Evolutionary conservation across 2,888 invertebrate genomes (phyloP), one percentile per base, ranked within the genome.

Genomic region (Campoletis raptor): DNA sequence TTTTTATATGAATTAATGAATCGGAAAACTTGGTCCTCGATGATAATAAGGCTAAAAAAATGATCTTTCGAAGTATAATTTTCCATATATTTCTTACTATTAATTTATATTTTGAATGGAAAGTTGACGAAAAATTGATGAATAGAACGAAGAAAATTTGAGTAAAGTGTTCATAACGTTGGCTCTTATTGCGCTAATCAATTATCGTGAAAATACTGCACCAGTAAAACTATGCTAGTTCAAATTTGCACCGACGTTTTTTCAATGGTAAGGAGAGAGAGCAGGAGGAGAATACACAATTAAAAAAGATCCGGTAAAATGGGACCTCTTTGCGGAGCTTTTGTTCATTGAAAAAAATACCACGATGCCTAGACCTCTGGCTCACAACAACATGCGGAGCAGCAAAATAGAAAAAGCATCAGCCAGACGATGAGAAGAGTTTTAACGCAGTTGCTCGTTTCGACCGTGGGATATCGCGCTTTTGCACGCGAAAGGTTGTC

Each of bases 311-410:
- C 67, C 61, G 78, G 73, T 67, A 79, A 74, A 76, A 76, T 69
- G 69, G 61, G 78, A 61, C 37, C 64, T 69, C 78, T 76, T 67
- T 74, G 64, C 2, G 66, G 54, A 54, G 84, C 86, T 87, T 87
- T 87, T 87, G 86, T 87, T 87, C 82, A 70, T 67, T 66, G 64
- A 80, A 85, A 61, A 61, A 87, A 79, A 86, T 83, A 79, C 76
- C 61, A 37, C 81, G 74, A 73, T 45, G 86, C 80, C 80, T 76
- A 64, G 81, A 81, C 67, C 81, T 42, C 76, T 45, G 77, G 66
- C 81, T 69, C 48, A 40, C 54, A 66, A 40, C 67, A 66, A 85
- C 72, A 81, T 24, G 76, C 76, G 40, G 52, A 57, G 81, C 72
- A 77, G 54, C 45, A 54, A 40, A n/a, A 54, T 67, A 15, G 24